These are phyloP conservation scores for Somateria mollissima DNA, from an alignment of 2,797 vertebrate genomes.

Conservation along the genomic window DNA sequence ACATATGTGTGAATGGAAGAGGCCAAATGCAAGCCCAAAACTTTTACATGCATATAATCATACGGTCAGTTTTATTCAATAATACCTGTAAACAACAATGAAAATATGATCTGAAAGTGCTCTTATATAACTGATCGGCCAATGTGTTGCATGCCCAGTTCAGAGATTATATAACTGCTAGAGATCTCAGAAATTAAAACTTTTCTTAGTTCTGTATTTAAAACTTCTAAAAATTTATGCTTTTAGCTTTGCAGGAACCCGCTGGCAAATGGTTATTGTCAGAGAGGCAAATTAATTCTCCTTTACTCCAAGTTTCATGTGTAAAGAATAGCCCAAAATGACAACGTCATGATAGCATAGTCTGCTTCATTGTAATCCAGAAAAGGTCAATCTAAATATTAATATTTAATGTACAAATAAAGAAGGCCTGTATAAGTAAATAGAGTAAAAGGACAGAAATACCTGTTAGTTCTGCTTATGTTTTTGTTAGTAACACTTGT, in stretches of 20 bases:
- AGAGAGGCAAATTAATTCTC: not conserved
- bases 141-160: not conserved
- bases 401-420: not conserved
- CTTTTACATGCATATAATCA: not conserved
- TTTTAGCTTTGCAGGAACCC: not conserved
- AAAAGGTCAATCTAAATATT: not conserved
- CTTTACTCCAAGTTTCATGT: not conserved
- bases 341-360: not conserved
- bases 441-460: not conserved
- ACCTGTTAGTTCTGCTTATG: not conserved
- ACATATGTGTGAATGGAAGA: not conserved
- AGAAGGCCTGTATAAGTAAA: not conserved
- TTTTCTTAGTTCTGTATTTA: not conserved
- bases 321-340: not conserved
- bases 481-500: not conserved
- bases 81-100: not conserved
- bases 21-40: not conserved
- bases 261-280: not conserved
- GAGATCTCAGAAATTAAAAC: not conserved
- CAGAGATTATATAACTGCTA: not conserved
- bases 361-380: not conserved
- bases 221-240: not conserved
- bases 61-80: not conserved
- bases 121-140: not conserved
- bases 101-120: not conserved